Conservation (phyloP, 2,113 vertebrate species). For the Oreochromis niloticus region DNA sequence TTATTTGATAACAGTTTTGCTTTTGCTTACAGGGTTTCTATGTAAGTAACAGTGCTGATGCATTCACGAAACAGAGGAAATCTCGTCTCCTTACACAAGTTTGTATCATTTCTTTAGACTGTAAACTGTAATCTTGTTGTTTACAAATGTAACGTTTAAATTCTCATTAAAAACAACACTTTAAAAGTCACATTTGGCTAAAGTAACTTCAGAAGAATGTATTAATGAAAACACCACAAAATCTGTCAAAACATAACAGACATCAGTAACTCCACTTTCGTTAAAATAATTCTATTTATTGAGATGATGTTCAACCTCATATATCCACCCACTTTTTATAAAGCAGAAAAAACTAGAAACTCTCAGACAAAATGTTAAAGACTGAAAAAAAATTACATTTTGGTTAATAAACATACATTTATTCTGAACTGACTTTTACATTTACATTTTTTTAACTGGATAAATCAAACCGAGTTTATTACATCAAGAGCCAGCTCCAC, state of each 20-base stretch:
- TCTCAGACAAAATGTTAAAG: not conserved
- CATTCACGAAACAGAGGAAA: not conserved
- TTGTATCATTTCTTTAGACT: not conserved
- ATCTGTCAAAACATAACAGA: not conserved
- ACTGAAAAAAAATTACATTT: fast-evolving
- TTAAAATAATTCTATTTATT: not conserved
- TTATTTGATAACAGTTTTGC: not conserved
- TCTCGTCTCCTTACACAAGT: not conserved
- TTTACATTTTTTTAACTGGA: not conserved
- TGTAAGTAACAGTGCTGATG: not conserved
- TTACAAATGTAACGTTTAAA: fast-evolving
- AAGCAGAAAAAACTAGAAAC: not conserved
- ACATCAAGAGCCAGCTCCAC: not conserved
- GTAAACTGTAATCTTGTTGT: not conserved
- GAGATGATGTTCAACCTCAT: not conserved
- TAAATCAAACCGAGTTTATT: not conserved
- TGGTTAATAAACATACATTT: not conserved
- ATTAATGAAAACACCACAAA: not conserved
- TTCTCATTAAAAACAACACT: not conserved
- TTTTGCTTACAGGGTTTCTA: not conserved
- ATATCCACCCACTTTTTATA: fast-evolving
- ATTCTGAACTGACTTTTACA: not conserved
- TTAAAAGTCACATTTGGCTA: not conserved
- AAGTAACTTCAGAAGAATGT: not conserved
- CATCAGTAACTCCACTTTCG: not conserved